Conservation (phyloP, 2,113 vertebrate genomes). For the Protobothrops mucrosquamatus region DNA sequence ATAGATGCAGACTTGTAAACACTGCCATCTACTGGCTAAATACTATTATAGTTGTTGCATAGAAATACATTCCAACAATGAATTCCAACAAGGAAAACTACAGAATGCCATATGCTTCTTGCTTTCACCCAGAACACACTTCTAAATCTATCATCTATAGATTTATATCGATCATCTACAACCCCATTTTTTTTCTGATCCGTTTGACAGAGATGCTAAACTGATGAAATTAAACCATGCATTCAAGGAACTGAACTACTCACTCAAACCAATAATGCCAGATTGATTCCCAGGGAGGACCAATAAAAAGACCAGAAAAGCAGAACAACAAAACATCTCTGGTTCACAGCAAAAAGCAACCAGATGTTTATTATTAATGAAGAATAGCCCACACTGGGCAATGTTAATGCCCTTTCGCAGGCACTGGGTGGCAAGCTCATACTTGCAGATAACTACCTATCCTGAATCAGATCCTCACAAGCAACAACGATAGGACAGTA, state of each 20-base stretch:
- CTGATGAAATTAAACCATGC: background rate
- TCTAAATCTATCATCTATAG: background rate
- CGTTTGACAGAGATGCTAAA: background rate
- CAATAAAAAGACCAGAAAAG: background rate
- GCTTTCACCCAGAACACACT: background rate
- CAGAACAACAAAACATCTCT: background rate
- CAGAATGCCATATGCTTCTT: background rate
- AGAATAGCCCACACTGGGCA: background rate
- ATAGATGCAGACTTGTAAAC: too few species aligned
- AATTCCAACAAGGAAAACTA: background rate
- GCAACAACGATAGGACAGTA: background rate
- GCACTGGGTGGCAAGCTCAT: background rate
- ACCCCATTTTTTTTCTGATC: background rate
- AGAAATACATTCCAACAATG: too few species aligned
- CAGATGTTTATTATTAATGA: background rate
- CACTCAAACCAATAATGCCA: background rate
- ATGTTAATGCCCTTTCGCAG: background rate
- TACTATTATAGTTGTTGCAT: too few species aligned
- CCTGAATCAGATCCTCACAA: background rate
- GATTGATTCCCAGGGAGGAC: background rate
- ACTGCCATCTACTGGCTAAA: too few species aligned
- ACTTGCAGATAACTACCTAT: background rate
- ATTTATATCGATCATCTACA: too few species aligned
- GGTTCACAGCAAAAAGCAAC: background rate
- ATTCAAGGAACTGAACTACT: background rate